Evolutionary conservation across 1,140 invertebrate species (phyloP).

Genomic region (fruit fly (Drosophila melanogaster)): Release_6_plus_ISO1_MT NC_004354.4:15294501-15295000

Average conservation of each 20-base stretch:
- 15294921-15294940: constrained; percentile 85
- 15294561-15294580: constrained; percentile 87
- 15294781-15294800: constrained; percentile 86
- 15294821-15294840: constrained; percentile 32
- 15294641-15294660: constrained; percentile 83
- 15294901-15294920: constrained; percentile 86
- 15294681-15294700: constrained; percentile 86
- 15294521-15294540: constrained; percentile 71
- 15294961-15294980: constrained; percentile 84
- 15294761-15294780: constrained; percentile 87
- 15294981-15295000: constrained; percentile 69
- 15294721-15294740: constrained; percentile 87
- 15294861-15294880: constrained; percentile 87
- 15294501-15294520: neutral
- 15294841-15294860: constrained; percentile 87
- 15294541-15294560: constrained; percentile 86
- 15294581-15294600: constrained; percentile 88
- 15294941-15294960: constrained; percentile 87
- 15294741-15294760: constrained; percentile 88
- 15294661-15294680: constrained; percentile 83
- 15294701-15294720: constrained; percentile 88
- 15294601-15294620: constrained; percentile 88
- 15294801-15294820: too few relatives aligned
- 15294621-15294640: constrained; percentile 87
- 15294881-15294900: constrained; percentile 88